Base-by-base conservation (phyloP, 2,797 vertebrate genomes). In the Scomberomorus guttatus region DNA sequence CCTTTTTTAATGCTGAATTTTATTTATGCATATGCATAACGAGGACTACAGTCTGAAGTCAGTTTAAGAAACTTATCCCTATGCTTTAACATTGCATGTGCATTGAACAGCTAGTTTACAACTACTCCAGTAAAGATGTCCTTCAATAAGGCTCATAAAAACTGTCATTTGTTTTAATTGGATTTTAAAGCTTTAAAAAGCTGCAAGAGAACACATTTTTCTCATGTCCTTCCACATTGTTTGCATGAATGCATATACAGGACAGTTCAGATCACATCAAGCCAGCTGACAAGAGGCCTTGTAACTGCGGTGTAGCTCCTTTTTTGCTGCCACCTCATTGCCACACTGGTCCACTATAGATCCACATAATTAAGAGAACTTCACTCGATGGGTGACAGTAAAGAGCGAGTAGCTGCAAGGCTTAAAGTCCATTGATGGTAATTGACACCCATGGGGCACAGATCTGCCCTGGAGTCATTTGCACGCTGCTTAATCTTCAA, bases 401-500 rank as follows among this genome's bases (percentile, higher is more conserved):
- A 83, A 80, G 77, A 79, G 57, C 0, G 24, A 72, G 46, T 80
- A 65, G 51, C 69, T 82, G 59, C 62, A 75, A 72, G 76, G 62
- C 77, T 87, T 87, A 72, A 81, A 86, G 76, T 76, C 83, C 74
- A 83, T 78, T 87, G 79, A 87, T 77, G 52, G 77, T 86, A 87
- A 90, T 66, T 85, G 85, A 90, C 84, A 91, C 81, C 86, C 62
- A 59, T 70, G 76, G 69, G 87, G 77, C 72, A 52, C 64, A 76
- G 81, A 81, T 83, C 90, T 80, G 77, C 75, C 85, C 70, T 27
- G 32, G 83, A 91, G 90, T 94, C 84, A 87, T 92, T 90, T 89
- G 92, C 79, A 80, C 69, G 22, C 83, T 65, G 57, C 87, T 83
- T 95, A 94, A 94, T 94, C 93, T 92, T 89, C 88, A 86, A 77